A percentile compares a stretch with the other conserved stretches of the same genome.
phyloP scores from a whole-genome alignment of 2,113 vertebrate genomes.

The Hippocampus guttulatus region DNA sequence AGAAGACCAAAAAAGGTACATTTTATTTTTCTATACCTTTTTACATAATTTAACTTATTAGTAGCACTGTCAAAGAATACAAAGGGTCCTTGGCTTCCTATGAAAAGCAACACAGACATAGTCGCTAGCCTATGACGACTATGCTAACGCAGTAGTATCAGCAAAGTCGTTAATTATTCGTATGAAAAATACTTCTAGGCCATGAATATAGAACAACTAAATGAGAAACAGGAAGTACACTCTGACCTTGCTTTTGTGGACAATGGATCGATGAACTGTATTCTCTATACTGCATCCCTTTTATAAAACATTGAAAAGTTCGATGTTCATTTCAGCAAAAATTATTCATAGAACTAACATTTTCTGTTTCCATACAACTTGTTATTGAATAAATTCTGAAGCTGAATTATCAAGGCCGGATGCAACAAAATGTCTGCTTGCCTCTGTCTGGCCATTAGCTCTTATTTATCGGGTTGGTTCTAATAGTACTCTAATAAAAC shows the following conservation, averaged over 20 bases:
- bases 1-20: not conserved
- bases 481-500: not conserved
- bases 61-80: not conserved
- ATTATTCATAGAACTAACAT: not conserved
- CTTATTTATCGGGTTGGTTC: not conserved
- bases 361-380: not conserved
- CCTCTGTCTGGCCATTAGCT: not conserved
- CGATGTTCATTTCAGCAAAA: not conserved
- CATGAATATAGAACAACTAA: not conserved
- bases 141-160: not conserved
- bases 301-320: not conserved
- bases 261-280: not conserved
- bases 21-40: not conserved
- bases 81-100: not conserved
- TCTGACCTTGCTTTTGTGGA: no score
- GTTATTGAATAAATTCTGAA: not conserved
- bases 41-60: not conserved
- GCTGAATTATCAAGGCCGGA: not conserved
- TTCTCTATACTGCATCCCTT: not conserved
- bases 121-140: not conserved
- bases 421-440: not conserved
- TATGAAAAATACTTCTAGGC: not conserved
- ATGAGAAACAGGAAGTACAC: not conserved
- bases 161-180: not conserved
- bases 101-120: no score